Evolutionary conservation across 2,113 vertebrate species (phyloP).

Genomic region (Phalacrocorax carbo): DNA sequence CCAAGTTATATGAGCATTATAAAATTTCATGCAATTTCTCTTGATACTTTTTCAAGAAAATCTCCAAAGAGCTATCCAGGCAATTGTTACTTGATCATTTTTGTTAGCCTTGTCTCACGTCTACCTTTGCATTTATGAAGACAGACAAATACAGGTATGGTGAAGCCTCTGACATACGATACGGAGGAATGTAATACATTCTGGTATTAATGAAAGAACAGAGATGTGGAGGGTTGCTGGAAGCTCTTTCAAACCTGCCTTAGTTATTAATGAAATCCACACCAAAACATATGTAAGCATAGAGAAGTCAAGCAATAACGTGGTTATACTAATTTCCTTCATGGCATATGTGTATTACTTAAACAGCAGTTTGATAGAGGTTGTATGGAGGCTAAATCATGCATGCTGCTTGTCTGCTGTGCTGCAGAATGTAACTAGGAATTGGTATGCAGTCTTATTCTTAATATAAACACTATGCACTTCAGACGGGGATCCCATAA

Average conservation of each 20-base stretch:
- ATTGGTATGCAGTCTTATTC: neutral
- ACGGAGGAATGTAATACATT: neutral
- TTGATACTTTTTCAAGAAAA: neutral
- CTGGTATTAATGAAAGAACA: neutral
- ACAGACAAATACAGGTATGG: neutral
- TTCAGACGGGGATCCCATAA: neutral
- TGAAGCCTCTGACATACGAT: neutral
- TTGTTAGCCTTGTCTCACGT: neutral
- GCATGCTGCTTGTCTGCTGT: neutral
- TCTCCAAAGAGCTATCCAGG: neutral
- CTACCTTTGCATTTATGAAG: neutral
- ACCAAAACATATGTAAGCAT: neutral
- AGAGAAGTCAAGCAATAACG: neutral
- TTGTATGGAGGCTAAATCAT: neutral
- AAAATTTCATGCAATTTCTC: neutral
- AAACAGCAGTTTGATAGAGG: neutral
- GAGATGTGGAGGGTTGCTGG: neutral
- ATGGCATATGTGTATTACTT: neutral
- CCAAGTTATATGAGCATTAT: neutral
- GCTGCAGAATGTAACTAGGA: neutral
- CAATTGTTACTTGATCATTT: neutral
- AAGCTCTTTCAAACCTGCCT: neutral
- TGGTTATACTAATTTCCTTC: neutral
- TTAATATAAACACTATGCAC: neutral
- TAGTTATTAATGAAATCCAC: neutral